These are phyloP conservation scores for Diaphora mendica DNA, from an alignment of 2,888 invertebrate species.

Conservation along the genomic window DNA sequence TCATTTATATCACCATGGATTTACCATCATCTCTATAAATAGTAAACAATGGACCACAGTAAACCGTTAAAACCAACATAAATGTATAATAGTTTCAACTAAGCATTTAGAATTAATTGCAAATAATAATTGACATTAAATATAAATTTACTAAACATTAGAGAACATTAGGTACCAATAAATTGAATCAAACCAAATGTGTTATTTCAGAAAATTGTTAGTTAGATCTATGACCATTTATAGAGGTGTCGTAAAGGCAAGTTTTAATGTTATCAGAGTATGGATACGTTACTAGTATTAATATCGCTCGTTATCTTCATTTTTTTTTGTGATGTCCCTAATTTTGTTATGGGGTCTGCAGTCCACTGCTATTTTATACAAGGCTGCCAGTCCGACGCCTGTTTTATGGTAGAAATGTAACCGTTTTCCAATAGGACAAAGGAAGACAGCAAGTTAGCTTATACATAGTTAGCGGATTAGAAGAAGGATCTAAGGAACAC, in stretches of 20 bases:
- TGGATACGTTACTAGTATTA: background rate
- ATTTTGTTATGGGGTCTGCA: background rate
- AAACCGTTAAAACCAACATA: constrained; percentile 1
- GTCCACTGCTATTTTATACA: background rate
- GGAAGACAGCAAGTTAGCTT: background rate
- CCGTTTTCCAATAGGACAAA: background rate
- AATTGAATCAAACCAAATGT: background rate
- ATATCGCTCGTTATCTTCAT: background rate
- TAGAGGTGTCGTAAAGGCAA: background rate
- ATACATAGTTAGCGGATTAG: background rate
- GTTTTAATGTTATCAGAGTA: background rate
- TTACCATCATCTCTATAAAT: constrained; percentile 34
- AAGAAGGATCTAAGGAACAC: background rate
- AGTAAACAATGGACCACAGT: constrained; percentile 15
- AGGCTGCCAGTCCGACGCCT: background rate
- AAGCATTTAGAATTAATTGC: background rate
- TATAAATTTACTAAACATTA: background rate
- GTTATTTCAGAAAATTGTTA: too few species aligned
- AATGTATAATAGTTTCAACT: background rate
- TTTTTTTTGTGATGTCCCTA: background rate
- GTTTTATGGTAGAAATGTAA: background rate
- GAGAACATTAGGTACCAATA: background rate
- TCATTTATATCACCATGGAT: constrained; percentile 26
- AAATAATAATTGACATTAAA: background rate
- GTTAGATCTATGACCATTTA: background rate